These are phyloP conservation scores for Montipora capitata DNA, from an alignment of 92 coral and sea anemone species.

Conservation along the genomic window DNA sequence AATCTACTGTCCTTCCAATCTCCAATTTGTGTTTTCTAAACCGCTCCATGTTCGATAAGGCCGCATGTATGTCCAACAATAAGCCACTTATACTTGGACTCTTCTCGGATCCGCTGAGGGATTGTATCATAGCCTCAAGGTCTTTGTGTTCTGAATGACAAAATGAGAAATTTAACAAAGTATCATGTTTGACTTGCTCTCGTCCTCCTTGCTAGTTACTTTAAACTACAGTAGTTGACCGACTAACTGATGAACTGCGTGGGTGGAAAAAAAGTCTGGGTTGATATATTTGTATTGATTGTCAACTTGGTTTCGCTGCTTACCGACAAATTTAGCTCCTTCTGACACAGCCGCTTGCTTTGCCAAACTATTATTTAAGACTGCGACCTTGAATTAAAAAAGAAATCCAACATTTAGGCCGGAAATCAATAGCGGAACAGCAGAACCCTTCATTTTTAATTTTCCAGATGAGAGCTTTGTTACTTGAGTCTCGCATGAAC, in stretches of 20 bases:
- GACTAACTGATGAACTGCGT: no score
- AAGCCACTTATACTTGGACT: slow-evolving; percentile 76
- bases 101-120: slow-evolving; percentile 32
- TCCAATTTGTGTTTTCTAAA: slow-evolving; percentile 56
- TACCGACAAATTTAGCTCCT: slow-evolving; percentile 71
- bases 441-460: not conserved
- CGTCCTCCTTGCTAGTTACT: no score
- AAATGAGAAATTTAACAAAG: no score
- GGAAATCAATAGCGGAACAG: no score
- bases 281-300: not conserved
- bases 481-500: not conserved
- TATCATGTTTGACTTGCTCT: no score
- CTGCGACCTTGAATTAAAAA: slow-evolving; percentile 63
- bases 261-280: no score
- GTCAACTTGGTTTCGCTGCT: not conserved
- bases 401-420: not conserved
- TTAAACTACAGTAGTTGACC: no score
- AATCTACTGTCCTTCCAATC: slow-evolving; percentile 79
- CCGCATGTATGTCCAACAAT: slow-evolving; percentile 86
- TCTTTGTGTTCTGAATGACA: slow-evolving; percentile 19
- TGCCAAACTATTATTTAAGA: slow-evolving; percentile 57
- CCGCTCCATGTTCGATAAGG: slow-evolving; percentile 62
- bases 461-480: not conserved
- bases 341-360: slow-evolving; percentile 66
- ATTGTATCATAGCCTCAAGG: slow-evolving; percentile 61